Evolutionary conservation across 2,797 vertebrate species (phyloP).

Genomic region (Oophaga sylvatica): DNA sequence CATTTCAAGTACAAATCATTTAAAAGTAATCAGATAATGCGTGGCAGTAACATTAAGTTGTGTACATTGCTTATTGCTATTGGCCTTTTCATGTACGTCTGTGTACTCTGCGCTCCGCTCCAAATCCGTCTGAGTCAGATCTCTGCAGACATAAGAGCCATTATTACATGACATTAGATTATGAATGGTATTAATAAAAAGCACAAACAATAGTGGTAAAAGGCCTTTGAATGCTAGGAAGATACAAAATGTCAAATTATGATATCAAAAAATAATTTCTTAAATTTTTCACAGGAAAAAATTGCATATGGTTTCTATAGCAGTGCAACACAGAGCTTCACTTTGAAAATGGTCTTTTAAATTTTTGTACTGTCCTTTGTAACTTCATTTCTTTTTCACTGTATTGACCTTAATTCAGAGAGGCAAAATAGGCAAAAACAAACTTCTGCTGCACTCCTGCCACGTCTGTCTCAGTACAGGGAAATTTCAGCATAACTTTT

Average conservation of each 20-base stretch:
- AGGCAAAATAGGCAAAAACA: too few relatives aligned
- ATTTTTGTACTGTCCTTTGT: too few relatives aligned
- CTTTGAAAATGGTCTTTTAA: too few relatives aligned
- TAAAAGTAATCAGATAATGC: slow-evolving; percentile 9
- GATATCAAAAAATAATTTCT: background rate
- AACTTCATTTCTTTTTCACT: too few relatives aligned
- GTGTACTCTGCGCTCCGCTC: background rate
- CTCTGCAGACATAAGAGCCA: background rate
- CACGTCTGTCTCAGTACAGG: too few relatives aligned
- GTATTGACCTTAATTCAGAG: too few relatives aligned
- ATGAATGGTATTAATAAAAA: slow-evolving; percentile 33
- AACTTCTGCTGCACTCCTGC: too few relatives aligned
- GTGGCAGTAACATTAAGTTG: background rate
- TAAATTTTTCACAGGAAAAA: background rate
- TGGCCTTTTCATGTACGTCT: slow-evolving; percentile 9
- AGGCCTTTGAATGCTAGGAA: background rate
- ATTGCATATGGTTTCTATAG: background rate
- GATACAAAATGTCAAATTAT: background rate
- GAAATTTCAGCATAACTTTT: too few relatives aligned
- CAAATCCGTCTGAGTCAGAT: slow-evolving; percentile 28
- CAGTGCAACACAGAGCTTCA: background rate
- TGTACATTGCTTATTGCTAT: slow-evolving; percentile 1
- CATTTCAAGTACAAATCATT: background rate
- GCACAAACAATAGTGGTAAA: background rate
- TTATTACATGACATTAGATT: slow-evolving; percentile 12